Percentiles rank a stretch among this genome's conserved stretches.
Conservation (phyloP, 2,888 invertebrate genomes). For the Aspidiotus destructor region DNA sequence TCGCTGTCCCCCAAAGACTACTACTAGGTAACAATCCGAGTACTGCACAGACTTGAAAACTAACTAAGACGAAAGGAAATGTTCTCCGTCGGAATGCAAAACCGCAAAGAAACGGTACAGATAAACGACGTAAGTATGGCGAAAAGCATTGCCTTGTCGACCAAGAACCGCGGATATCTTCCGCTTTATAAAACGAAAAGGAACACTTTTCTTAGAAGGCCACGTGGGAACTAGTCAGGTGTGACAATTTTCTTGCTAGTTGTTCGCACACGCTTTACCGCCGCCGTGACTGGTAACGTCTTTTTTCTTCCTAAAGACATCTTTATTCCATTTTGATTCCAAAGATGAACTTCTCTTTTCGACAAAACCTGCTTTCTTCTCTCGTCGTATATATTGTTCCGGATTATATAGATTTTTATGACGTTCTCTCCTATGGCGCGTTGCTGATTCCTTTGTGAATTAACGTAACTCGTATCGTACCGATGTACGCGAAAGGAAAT, state of each 20-base stretch:
- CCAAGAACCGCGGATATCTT: conserved; percentile 22
- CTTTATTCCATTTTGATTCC: conserved; percentile 27
- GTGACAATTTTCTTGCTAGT: conserved; percentile 26
- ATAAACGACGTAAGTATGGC: conserved; percentile 5
- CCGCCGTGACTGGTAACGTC: conserved; percentile 1
- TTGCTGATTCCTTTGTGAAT: background rate
- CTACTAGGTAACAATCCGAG: no score
- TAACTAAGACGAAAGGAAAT: no score
- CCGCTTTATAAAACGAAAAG: conserved; percentile 11
- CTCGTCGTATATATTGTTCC: background rate
- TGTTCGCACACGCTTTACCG: background rate
- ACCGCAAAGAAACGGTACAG: conserved; percentile 27
- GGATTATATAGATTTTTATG: conserved; percentile 2
- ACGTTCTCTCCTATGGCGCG: background rate
- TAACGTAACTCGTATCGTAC: background rate
- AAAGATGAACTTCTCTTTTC: conserved; percentile 12
- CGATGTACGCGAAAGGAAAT: no score
- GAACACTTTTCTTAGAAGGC: conserved; percentile 27
- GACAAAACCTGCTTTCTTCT: background rate
- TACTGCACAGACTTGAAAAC: no score
- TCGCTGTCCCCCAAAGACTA: no score
- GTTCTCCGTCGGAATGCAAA: background rate
- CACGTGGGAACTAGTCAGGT: conserved; percentile 30
- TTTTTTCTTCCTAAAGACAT: conserved; percentile 22
- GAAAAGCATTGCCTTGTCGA: conserved; percentile 17